phyloP scores from a whole-genome alignment of 2,113 vertebrate species.

The Serinus canaria region DNA sequence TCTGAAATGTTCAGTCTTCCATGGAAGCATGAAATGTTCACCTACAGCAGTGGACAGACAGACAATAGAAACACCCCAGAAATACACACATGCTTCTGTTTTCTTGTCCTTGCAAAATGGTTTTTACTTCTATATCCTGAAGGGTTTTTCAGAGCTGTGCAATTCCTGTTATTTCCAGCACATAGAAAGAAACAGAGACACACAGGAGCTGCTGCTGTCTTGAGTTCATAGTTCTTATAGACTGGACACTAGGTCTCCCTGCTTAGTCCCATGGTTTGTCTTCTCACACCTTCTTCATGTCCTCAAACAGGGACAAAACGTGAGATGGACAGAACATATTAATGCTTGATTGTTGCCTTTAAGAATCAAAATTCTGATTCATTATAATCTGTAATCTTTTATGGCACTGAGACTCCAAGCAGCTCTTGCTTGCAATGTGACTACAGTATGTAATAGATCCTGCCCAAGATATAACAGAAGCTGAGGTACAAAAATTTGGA shows the following conservation, averaged over 20 bases:
- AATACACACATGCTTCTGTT: neutral
- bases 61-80: neutral
- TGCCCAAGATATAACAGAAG: neutral
- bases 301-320: neutral
- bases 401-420: neutral
- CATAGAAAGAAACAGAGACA: neutral
- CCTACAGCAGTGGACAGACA: neutral
- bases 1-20: constrained; percentile 36
- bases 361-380: neutral
- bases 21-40: constrained; percentile 10
- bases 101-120: neutral
- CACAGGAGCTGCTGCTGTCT: neutral
- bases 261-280: neutral
- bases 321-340: neutral
- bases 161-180: neutral
- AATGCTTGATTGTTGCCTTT: neutral
- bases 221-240: neutral
- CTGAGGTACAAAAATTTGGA: neutral
- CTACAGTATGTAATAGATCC: neutral
- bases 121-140: neutral
- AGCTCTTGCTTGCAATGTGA: neutral
- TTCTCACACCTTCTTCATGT: neutral
- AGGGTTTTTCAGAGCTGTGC: neutral
- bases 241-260: neutral
- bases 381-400: neutral